A percentile compares a stretch with the other conserved stretches of the same genome.
These are phyloP conservation scores for Neomicropteryx cornuta DNA, from an alignment of 1,140 invertebrate genomes.

Conservation along the genomic window DNA sequence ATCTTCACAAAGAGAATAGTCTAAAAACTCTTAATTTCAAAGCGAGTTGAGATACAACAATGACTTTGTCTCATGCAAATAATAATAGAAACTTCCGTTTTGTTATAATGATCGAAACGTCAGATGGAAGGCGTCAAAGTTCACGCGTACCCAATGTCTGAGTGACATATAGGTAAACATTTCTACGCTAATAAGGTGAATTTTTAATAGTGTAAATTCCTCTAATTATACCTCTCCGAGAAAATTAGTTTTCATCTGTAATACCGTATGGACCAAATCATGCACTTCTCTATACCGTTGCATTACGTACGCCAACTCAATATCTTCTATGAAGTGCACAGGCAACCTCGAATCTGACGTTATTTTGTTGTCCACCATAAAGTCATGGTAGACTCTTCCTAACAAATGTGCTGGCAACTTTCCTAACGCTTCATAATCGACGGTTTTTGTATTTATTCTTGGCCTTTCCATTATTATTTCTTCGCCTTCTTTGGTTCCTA, in stretches of 20 bases:
- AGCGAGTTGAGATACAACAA: too few species aligned
- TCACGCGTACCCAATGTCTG: too few species aligned
- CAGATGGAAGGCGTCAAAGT: too few species aligned
- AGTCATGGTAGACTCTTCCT: slow-evolving; percentile 74
- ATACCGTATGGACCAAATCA: slow-evolving; percentile 84
- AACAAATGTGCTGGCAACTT: slow-evolving; percentile 67
- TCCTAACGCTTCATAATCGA: slow-evolving; percentile 65
- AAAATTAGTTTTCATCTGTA: slow-evolving; percentile 95
- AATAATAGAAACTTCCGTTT: too few species aligned
- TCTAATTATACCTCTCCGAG: slow-evolving; percentile 60
- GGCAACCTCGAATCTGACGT: slow-evolving; percentile 81
- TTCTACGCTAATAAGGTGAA: too few species aligned
- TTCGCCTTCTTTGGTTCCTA: slow-evolving; percentile 51
- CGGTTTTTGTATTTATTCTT: slow-evolving; percentile 71
- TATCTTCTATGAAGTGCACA: slow-evolving; percentile 87
- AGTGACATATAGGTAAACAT: too few species aligned
- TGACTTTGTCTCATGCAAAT: too few species aligned
- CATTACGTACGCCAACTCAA: slow-evolving; percentile 90
- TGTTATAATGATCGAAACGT: too few species aligned
- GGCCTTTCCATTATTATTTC: slow-evolving; percentile 70
- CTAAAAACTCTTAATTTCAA: too few species aligned
- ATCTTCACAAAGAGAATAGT: too few species aligned
- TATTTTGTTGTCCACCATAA: slow-evolving; percentile 75
- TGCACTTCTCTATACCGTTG: slow-evolving; percentile 94
- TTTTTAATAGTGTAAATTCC: too few species aligned